Conservation (phyloP, 2,888 invertebrate species). For the Dorcus parallelipipedus region DNA sequence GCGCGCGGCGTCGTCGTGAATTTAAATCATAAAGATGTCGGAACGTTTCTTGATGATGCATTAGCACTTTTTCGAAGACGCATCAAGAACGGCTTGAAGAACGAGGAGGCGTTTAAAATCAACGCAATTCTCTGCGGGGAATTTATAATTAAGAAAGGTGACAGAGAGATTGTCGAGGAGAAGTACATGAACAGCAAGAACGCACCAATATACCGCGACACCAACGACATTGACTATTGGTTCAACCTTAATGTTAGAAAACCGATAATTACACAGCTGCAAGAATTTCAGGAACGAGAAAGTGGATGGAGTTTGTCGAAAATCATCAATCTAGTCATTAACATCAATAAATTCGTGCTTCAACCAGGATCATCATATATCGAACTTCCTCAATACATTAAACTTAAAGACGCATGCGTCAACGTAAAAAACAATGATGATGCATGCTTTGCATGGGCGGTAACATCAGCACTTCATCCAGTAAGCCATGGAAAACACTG, state of each 20-base stretch:
- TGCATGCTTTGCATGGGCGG: conserved; percentile 16
- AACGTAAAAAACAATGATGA: conserved; percentile 16
- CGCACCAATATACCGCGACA: conserved; percentile 24
- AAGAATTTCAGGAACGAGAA: conserved; percentile 29
- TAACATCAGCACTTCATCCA: conserved; percentile 9
- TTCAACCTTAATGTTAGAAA: conserved; percentile 19
- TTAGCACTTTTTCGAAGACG: conserved; percentile 13
- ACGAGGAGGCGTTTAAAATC: conserved; percentile 18
- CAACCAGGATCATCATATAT: conserved; percentile 28
- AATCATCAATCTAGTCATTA: conserved; percentile 24
- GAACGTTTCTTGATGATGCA: conserved; percentile 17
- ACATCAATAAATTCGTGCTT: conserved; percentile 29
- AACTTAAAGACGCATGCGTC: conserved; percentile 10
- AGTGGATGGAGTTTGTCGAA: conserved; percentile 26
- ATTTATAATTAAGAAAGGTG: conserved; percentile 18
- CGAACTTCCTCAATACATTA: conserved; percentile 10
- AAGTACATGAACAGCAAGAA: conserved; percentile 29
- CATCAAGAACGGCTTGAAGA: conserved; percentile 18
- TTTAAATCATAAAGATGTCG: conserved; percentile 17
- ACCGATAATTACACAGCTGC: conserved; percentile 22
- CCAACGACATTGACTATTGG: conserved; percentile 21
- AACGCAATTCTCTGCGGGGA: conserved; percentile 24
- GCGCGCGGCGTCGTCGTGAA: conserved; percentile 3
- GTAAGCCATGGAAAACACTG: background rate
- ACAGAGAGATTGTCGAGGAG: conserved; percentile 20